A percentile compares a stretch with the other conserved stretches of the same genome.
These are phyloP conservation scores for Mylabris sibirica DNA, from an alignment of 2,888 invertebrate genomes.

Conservation along the genomic window DNA sequence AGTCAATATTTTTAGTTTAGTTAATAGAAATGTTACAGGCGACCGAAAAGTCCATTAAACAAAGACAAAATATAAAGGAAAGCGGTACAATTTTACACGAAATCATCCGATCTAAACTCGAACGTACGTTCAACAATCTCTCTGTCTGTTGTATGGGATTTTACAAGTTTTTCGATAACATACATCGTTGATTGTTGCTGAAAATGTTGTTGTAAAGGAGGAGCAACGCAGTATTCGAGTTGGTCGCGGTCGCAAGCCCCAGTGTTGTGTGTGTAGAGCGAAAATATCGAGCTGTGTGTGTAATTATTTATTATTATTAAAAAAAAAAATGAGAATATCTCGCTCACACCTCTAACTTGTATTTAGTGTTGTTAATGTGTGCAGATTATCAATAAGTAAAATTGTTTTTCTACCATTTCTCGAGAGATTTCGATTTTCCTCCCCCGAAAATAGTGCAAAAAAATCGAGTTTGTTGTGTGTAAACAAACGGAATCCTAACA, in stretches of 20 bases:
- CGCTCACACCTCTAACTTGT: not conserved
- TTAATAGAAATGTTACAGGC: constrained; percentile 53
- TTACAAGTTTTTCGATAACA: constrained; percentile 33
- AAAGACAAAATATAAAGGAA: constrained; percentile 59
- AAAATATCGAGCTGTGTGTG: constrained; percentile 47
- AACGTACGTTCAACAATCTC: constrained; percentile 46
- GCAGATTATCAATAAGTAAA: no score
- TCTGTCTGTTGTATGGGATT: constrained; percentile 43
- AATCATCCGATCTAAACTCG: constrained; percentile 48
- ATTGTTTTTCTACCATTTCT: no score
- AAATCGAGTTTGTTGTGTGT: no score
- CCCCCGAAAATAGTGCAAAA: no score
- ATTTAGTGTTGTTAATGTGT: no score
- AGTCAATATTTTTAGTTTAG: constrained; percentile 48
- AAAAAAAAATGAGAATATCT: constrained; percentile 15
- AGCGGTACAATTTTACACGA: constrained; percentile 58
- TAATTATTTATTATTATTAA: constrained; percentile 10
- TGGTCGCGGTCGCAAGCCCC: constrained; percentile 49
- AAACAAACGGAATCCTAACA: not conserved
- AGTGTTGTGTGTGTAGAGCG: constrained; percentile 56
- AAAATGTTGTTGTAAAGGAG: constrained; percentile 47
- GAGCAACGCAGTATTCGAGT: constrained; percentile 52
- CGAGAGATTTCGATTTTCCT: no score
- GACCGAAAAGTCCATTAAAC: constrained; percentile 58
- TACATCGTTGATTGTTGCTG: constrained; percentile 40